Evolutionary conservation across 2,113 vertebrate genomes (phyloP).

Genomic region (Lasiurus cinereus): DNA sequence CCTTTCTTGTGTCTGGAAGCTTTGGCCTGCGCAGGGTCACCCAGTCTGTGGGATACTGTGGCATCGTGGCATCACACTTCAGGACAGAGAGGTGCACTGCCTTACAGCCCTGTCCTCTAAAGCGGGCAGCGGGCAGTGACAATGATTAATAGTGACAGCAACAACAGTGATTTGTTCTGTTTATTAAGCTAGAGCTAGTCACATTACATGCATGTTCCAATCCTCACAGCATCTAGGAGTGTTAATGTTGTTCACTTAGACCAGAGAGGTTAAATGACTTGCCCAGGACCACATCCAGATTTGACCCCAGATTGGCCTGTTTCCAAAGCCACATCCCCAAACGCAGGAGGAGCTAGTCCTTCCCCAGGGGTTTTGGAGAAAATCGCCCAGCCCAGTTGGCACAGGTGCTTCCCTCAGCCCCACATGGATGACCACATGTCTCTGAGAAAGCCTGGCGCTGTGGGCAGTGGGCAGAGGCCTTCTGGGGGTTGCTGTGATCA

Average conservation of each 20-base stretch:
- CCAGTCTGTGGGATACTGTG: background rate
- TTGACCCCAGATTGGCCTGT: background rate
- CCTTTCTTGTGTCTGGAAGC: slow-evolving; percentile 80
- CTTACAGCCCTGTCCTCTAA: background rate
- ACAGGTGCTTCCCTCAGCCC: background rate
- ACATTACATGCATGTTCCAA: background rate
- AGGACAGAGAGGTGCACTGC: background rate
- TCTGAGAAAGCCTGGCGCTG: slow-evolving; percentile 20
- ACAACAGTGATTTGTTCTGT: background rate
- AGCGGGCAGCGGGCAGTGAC: background rate
- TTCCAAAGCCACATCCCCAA: background rate
- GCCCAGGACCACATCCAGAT: background rate
- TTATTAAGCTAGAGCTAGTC: background rate
- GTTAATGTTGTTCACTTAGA: background rate
- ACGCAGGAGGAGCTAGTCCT: slow-evolving; percentile 6
- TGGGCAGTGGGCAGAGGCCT: background rate
- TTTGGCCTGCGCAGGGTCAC: background rate
- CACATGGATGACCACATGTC: background rate
- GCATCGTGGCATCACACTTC: slow-evolving; percentile 3
- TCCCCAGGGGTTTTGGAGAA: background rate
- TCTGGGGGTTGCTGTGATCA: background rate
- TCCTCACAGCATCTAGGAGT: background rate
- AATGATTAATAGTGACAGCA: background rate
- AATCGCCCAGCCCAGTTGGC: background rate
- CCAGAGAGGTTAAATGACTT: background rate